Evolutionary conservation across 2,888 invertebrate genomes (phyloP), one percentile per base, ranked within the genome.

Genomic region (Sericinus montela): DNA sequence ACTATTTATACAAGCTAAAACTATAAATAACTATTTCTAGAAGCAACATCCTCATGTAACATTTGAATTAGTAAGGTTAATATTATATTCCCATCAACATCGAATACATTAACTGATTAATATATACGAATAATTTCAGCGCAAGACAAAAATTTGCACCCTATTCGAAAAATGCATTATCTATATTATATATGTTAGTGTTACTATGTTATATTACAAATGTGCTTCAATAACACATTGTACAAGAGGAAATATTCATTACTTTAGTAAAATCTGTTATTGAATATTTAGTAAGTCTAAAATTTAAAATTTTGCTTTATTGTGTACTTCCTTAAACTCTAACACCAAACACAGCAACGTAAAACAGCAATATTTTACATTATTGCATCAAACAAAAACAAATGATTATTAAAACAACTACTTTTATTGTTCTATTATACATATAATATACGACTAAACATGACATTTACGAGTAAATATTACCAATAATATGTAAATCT

Each of bases 341-440:
- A 84, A 86, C 85, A 86, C 63, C 85, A 81, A 86, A 86, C 83
- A 83, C 75, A 48, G 82, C 85, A 86, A 85, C 75, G 59, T 39
- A 84, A 75, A 53, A 60, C 57, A 77, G 78, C 79, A 54, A 60
- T 77, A 69, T 76, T 14, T 54, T 80, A 83, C 81, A 83, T 69
- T 65, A 66, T 75, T 63, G 82, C 81, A 34, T 63, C 45, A 58
- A 59, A 55, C 54, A 36, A 59, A 65, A 64, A 23, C 14, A 52
- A 63, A 63, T 45, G 45, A 53, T 55, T 54, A 38, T 40, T 45
- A 49, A 57, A 60, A 60, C 53, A 15, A 38, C 56, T 58, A 54
- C 47, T 32, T 28, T 56, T 58, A 61, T 53, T 55, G 47, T 59
- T 52, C 49, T 54, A 60, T 44, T 28, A 50, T 56, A 52, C 54